A percentile compares a stretch with the other conserved stretches of the same genome.
Conservation (phyloP, 1,140 invertebrate species). For the Brachionus manjavacas region DNA sequence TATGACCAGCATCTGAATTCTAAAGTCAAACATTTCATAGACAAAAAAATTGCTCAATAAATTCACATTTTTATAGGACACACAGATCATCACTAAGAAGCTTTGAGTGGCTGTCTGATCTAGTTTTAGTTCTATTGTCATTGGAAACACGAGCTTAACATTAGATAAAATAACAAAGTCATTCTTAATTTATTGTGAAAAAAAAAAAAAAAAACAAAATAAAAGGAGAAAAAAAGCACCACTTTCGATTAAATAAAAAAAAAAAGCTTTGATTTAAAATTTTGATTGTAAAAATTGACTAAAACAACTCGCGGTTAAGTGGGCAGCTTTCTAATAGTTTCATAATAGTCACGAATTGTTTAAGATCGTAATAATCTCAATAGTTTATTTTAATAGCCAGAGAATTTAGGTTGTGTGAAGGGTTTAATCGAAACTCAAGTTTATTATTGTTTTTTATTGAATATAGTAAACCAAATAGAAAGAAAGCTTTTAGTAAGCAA, state of each 20-base stretch:
- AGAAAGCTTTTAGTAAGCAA: not conserved
- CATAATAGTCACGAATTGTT: constrained; percentile 3
- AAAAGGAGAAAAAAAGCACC: not conserved
- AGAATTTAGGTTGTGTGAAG: not conserved
- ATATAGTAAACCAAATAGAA: not conserved
- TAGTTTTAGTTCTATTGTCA: not conserved
- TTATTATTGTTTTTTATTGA: constrained; percentile 7
- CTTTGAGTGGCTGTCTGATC: not conserved
- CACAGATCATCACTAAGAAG: not conserved
- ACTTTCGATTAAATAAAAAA: not conserved
- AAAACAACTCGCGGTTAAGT: not conserved
- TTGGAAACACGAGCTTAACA: not conserved
- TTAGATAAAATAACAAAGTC: not conserved
- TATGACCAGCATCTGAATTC: too few relatives aligned
- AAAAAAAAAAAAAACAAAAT: not conserved
- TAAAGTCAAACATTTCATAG: not conserved
- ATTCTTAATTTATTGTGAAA: not conserved
- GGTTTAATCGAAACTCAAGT: not conserved
- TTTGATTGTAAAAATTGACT: not conserved
- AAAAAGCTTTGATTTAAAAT: not conserved
- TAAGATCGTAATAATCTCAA: not conserved
- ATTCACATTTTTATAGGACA: not conserved
- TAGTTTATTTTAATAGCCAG: not conserved
- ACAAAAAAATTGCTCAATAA: not conserved
- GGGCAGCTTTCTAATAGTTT: not conserved